phyloP scores from a whole-genome alignment of 2,113 vertebrate genomes.

The Chiloscyllium plagiosum region DNA sequence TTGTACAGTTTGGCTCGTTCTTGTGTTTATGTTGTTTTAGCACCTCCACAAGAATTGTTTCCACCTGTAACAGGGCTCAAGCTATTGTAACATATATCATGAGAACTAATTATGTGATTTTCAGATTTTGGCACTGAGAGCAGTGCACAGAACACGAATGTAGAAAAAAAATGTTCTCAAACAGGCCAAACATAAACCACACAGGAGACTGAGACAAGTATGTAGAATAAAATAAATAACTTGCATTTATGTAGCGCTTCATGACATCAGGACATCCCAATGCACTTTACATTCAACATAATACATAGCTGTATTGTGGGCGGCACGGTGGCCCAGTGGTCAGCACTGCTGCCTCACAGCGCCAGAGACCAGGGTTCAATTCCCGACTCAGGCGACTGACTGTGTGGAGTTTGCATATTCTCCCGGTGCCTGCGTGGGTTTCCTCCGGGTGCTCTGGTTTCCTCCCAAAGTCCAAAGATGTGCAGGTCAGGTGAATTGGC shows the following conservation, averaged over 20 bases:
- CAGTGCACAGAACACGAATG: neutral
- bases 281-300: neutral
- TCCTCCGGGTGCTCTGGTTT: too few species aligned
- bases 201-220: neutral
- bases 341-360: too few species aligned
- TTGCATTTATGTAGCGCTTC: neutral
- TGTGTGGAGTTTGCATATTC: too few species aligned
- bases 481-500: too few species aligned
- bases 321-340: too few species aligned
- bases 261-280: neutral
- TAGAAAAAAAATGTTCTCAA: neutral
- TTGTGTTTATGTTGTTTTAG: neutral
- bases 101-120: neutral
- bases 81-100: neutral
- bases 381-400: too few species aligned
- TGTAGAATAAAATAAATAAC: neutral
- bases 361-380: too few species aligned
- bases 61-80: neutral
- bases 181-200: neutral
- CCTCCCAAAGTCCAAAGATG: too few species aligned
- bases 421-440: too few species aligned
- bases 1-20: neutral
- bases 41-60: neutral
- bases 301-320: too few species aligned
- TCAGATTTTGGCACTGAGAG: too few species aligned